phyloP scores from a whole-genome alignment of 2,113 vertebrate species.

The Emydura subglobosa region DNA sequence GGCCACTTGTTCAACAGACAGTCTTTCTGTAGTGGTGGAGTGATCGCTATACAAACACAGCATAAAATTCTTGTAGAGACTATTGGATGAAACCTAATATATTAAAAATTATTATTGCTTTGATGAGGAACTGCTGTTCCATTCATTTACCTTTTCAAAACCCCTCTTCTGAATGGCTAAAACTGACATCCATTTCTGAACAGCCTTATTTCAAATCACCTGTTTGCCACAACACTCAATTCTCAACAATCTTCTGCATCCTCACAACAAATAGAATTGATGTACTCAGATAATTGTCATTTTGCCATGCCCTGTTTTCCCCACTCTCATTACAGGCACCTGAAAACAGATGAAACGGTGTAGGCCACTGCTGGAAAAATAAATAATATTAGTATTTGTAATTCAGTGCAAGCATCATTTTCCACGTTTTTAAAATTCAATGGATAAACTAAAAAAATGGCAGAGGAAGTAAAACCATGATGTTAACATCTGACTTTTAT shows the following conservation, averaged over 20 bases:
- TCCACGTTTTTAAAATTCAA: background rate
- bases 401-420: background rate
- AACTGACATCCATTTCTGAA: background rate
- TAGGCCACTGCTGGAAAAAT: conserved; percentile 8
- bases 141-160: background rate
- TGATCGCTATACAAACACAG: background rate
- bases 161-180: background rate
- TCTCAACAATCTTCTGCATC: background rate
- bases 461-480: background rate
- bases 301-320: background rate
- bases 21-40: background rate
- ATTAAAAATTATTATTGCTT: background rate
- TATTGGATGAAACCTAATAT: background rate
- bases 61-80: background rate
- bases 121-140: background rate
- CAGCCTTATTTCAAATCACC: background rate
- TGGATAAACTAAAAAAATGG: background rate
- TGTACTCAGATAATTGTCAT: background rate
- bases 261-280: background rate
- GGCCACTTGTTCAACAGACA: too few species aligned
- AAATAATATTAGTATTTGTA: background rate
- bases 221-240: background rate
- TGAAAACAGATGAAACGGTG: background rate
- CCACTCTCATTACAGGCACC: background rate
- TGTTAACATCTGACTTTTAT: background rate